Percentiles rank a stretch among this genome's conserved stretches.
phyloP scores from a whole-genome alignment of 1,140 invertebrate genomes.

The Cyrtorhinus lividipennis region DNA sequence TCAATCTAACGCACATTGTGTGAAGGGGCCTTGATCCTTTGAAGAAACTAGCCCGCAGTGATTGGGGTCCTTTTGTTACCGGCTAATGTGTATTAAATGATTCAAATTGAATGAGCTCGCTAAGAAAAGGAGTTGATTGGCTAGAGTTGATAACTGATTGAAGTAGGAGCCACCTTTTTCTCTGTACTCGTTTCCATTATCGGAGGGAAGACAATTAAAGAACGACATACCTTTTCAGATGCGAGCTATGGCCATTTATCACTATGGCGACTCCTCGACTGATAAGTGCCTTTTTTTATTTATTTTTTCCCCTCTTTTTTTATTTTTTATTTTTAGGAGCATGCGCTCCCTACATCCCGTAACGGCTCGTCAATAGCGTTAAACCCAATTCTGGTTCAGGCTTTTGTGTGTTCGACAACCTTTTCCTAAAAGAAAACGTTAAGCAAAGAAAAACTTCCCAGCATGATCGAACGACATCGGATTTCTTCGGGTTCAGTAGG shows the following conservation, averaged over 20 bases:
- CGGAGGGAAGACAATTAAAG: background rate
- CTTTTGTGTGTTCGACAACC: background rate
- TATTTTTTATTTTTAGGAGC: background rate
- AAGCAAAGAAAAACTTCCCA: background rate
- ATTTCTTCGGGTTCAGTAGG: too few relatives aligned
- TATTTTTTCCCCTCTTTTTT: background rate
- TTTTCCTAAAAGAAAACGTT: background rate
- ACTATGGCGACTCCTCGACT: background rate
- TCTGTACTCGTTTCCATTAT: background rate
- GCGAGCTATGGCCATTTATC: background rate
- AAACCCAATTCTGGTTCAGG: background rate
- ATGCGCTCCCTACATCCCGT: background rate
- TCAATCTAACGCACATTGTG: background rate
- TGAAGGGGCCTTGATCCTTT: slow-evolving; percentile 1
- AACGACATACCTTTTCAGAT: background rate
- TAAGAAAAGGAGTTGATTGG: slow-evolving; percentile 2
- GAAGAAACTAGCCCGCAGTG: background rate
- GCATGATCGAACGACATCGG: too few relatives aligned
- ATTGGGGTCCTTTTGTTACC: slow-evolving; percentile 5
- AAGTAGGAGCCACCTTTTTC: background rate
- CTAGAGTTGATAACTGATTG: slow-evolving; percentile 3
- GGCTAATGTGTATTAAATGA: slow-evolving; percentile 8
- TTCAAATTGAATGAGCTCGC: background rate
- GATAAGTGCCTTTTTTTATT: background rate
- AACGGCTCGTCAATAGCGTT: background rate